Evolutionary conservation across 2,797 vertebrate genomes (phyloP), one percentile per base, ranked within the genome.

Genomic region (Sphenopsis melanotis): DNA sequence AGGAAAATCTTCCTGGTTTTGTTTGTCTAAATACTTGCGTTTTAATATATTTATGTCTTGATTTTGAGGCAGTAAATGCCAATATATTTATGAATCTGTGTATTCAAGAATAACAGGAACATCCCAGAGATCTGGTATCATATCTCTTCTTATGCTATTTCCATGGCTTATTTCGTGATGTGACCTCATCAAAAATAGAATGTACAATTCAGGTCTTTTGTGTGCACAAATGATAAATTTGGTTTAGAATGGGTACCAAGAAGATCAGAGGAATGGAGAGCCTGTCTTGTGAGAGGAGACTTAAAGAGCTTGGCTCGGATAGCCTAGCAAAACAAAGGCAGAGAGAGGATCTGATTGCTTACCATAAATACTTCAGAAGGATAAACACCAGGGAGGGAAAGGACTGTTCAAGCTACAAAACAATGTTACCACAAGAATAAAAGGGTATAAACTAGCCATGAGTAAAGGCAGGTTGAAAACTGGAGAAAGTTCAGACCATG

Each of bases 281-380:
- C 47, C 52, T 87, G 36, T 92, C 82, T 87, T 84, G 63, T 89
- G 89, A 95, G 78, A 66, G 19, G 36, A 83, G 78, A 72, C 95
- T 89, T 92, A 93, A 94, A 87, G 78, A 93, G 91, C 94, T 96
- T 96, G 95, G 94, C 94, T 91, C 37, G 6, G 47, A 69, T 59
- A 94, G 41, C 87, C 75, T 85, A 59, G 71, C 34, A 92, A 92
- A 93, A 92, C 95, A 91, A 93, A 96, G 63, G 59, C 80, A 56
- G 53, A 76, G 70, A 89, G 75, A 78, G 42, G 49, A 93, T 96
- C 76, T 83, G 78, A 41, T 84, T 85, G 71, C 78, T 93, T 90
- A 53, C 89, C 60, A 60, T 91, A 89, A 94, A 90, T 83, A 74
- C 87, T 89, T 89, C 46, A 80, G 93, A 87, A 75, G 79, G 68